Evolutionary conservation across 2,888 invertebrate genomes (phyloP), one percentile per base, ranked within the genome.

Genomic region (Drosophila mulleri): DNA sequence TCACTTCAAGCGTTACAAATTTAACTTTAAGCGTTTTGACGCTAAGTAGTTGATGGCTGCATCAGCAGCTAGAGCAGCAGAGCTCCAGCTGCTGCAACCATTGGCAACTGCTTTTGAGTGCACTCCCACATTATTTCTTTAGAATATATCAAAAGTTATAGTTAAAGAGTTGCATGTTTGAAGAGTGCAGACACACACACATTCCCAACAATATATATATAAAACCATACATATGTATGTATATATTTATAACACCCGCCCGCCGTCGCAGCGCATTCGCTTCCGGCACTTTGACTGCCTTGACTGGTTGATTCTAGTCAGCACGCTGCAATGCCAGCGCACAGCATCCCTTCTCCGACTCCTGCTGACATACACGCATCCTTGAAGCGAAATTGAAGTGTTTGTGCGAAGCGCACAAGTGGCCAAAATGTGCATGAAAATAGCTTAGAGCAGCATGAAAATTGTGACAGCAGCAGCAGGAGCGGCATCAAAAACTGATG

Each of bases 121-220:
- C 88, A 85, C 81, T 83, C 44, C 68, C 70, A 67, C 87, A 86
- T 83, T 86, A 86, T 86, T 80, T 74, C 83, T 72, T 75, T 80
- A 71, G 89, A 78, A 89, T 84, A 82, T 87, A 89, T 86, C 85
- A 89, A 84, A 89, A 86, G 89, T 86, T 86, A 86, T 86, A 88
- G 88, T 83, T 86, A 86, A 86, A 83, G 88, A 81, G 86, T 88
- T 83, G 79, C 72, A 77, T 82, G 80, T 82, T 84, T 82, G 78
- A 61, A 54, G 53, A 42, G 56, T 57, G 57, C 54, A 65, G 58
- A 67, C 54, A 61, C 53, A 59, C 53, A 59, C 9, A 67, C 18
- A 61, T 62, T 39, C 44, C 53, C 32, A 52, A 8, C 32, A 9
- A 52, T 53, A 56, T 42, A 47, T 37, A 35, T 56, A 32, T 45